Percentiles rank a stretch among this genome's conserved stretches.
Conservation (phyloP, 1,140 invertebrate genomes). For the Drosophila lowei region DNA sequence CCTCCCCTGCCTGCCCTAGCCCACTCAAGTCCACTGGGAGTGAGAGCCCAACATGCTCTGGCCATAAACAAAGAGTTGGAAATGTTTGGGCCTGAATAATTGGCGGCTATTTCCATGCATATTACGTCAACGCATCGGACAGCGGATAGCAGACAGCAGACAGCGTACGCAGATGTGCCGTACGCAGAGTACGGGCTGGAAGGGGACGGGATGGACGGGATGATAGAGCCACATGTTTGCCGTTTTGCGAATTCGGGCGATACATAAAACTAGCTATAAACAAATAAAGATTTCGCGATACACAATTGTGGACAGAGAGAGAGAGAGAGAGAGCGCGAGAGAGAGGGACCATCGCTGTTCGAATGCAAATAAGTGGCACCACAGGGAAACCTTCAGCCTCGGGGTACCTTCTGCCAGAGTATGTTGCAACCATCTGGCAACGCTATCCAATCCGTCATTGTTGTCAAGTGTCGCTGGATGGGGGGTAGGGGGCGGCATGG, state of each 20-base stretch:
- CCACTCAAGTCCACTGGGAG: too few species aligned
- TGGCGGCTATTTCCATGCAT: conserved; percentile 63
- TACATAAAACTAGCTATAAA: conserved; percentile 70
- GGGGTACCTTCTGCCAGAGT: not conserved
- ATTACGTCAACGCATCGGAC: conserved; percentile 65
- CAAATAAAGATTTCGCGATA: conserved; percentile 51
- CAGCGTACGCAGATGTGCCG: conserved; percentile 41
- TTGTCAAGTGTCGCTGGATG: conserved; percentile 29
- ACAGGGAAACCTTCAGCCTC: conserved; percentile 6
- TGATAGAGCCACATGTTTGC: conserved; percentile 61
- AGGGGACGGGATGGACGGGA: too few species aligned
- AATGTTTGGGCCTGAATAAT: conserved; percentile 52
- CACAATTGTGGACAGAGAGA: conserved; percentile 4
- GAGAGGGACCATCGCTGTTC: conserved; percentile 3
- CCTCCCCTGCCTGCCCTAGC: conserved; percentile 3
- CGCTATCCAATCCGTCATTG: conserved; percentile 53
- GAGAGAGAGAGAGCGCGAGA: conserved; percentile 2
- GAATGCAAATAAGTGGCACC: conserved; percentile 26
- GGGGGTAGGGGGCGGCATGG: conserved; percentile 13
- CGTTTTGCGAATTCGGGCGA: conserved; percentile 58
- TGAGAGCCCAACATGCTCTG: conserved; percentile 4
- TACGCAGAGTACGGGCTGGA: conserved; percentile 15
- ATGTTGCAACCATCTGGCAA: conserved; percentile 17
- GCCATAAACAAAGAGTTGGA: conserved; percentile 51
- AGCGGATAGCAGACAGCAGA: not conserved